These are phyloP conservation scores for Ichneumoninae sp. DNA, from an alignment of 2,888 invertebrate genomes.

Conservation along the genomic window DNA sequence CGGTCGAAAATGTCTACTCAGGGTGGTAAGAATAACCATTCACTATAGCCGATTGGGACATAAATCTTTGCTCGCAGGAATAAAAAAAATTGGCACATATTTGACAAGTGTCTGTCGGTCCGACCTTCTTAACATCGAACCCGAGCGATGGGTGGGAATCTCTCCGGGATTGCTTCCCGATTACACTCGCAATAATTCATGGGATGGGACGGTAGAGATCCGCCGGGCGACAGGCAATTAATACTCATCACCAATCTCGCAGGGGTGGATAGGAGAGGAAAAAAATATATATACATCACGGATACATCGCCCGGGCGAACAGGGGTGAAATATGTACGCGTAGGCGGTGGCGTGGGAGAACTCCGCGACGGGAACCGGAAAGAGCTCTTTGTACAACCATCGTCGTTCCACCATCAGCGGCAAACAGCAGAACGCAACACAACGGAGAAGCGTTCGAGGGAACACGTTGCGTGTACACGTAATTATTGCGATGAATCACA, in stretches of 20 bases:
- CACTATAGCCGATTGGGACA: too few species aligned
- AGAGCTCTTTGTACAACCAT: constrained; percentile 35
- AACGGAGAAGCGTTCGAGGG: constrained; percentile 14
- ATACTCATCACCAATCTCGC: constrained; percentile 41
- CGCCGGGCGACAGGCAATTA: constrained; percentile 39
- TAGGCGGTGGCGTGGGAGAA: constrained; percentile 29
- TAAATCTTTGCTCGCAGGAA: too few species aligned
- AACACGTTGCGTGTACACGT: constrained; percentile 68
- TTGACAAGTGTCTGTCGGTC: too few species aligned
- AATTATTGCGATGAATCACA: constrained; percentile 75
- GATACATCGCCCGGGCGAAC: constrained; percentile 2
- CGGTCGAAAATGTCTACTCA: too few species aligned
- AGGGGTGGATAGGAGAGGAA: neutral
- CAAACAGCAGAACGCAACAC: constrained; percentile 2
- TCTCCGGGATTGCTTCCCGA: constrained; percentile 13
- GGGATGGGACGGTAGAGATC: constrained; percentile 16
- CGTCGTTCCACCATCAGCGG: constrained; percentile 8
- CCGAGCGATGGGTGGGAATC: neutral
- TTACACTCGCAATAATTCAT: constrained; percentile 51
- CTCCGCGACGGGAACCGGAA: constrained; percentile 27
- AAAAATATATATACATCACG: constrained; percentile 22
- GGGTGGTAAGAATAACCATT: too few species aligned
- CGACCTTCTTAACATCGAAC: too few species aligned
- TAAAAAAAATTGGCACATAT: too few species aligned
- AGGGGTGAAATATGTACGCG: constrained; percentile 45